Base-by-base conservation (phyloP, 2,888 invertebrate species). In the Sminthurides aquaticus region DNA sequence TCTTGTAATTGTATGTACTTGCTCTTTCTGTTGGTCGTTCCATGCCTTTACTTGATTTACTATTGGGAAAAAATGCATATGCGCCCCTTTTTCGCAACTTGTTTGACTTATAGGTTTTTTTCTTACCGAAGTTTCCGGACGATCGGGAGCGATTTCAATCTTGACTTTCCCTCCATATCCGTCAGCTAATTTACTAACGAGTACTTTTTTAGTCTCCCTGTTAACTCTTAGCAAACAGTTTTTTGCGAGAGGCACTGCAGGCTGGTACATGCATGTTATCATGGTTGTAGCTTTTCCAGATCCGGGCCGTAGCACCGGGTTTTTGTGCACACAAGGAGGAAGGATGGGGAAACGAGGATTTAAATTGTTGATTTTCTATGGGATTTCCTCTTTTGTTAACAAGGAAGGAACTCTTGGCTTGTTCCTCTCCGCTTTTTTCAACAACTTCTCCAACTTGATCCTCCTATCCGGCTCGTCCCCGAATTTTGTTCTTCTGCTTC, bases 201-300 rank as follows among this genome's bases (percentile, higher is more conserved):
- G 71, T 18, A 74, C 71, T 67, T 73, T 74, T 65, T 71, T 71
- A 8, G 69, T 66, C 62, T 73, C 70, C 55, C 71, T 62, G 55
- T 68, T 73, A 28, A 74, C 70, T 64, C 66, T 68, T 49, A 70
- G 63, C 56, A 73, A 54, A 57, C 71, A 71, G 66, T 71, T 72
- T 62, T 71, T 72, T 61, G 68, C 68, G 58, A 64, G 64, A 77
- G 76, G 82, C 80, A 75, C 81, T 79, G 76, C 81, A 81, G 77
- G 80, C 68, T 85, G 85, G 78, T 85, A 86, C 74, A 85, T 85
- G 80, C 85, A 86, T 76, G 85, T 85, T 81, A 86, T 80, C 86
- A 86, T 86, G 60, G 28, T 67, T 29, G 28, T 43, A 25, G 43
- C 18, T 8, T 43, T 43, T 8, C 18, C 43, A 8, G 18, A 43